Evolutionary conservation across 2,113 vertebrate species (phyloP).

Genomic region (Anser cygnoides): DNA sequence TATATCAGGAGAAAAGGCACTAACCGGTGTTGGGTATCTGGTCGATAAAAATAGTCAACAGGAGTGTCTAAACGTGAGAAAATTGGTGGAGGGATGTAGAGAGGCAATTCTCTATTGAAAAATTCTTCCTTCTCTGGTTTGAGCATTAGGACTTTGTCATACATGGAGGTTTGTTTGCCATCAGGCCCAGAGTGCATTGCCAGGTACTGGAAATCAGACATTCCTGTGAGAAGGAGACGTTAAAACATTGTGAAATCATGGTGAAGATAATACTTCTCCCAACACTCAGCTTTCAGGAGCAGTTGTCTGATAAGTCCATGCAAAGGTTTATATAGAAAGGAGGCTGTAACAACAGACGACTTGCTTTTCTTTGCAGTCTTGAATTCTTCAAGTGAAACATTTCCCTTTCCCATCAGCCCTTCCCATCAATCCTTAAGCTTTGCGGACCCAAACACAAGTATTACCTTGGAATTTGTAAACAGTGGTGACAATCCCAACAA

Average conservation of each 20-base stretch:
- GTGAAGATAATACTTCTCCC: neutral
- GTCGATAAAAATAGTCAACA: conserved; percentile 91
- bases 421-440: neutral
- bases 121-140: conserved; percentile 89
- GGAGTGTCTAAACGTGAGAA: conserved; percentile 94
- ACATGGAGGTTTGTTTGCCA: conserved; percentile 83
- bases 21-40: conserved; percentile 85
- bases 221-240: conserved; percentile 61
- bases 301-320: neutral
- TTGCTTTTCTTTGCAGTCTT: neutral
- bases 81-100: conserved; percentile 92
- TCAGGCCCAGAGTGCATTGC: conserved; percentile 81
- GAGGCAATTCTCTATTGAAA: conserved; percentile 86
- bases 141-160: conserved; percentile 88
- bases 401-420: neutral
- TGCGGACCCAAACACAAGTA: accelerated
- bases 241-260: neutral
- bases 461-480: conserved; percentile 96
- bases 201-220: conserved; percentile 94
- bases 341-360: neutral
- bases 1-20: neutral
- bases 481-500: conserved; percentile 86
- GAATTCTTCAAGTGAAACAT: neutral
- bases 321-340: neutral
- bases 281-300: neutral